Base-by-base conservation (phyloP, 2,888 invertebrate genomes). In the Erebia epiphron region DNA sequence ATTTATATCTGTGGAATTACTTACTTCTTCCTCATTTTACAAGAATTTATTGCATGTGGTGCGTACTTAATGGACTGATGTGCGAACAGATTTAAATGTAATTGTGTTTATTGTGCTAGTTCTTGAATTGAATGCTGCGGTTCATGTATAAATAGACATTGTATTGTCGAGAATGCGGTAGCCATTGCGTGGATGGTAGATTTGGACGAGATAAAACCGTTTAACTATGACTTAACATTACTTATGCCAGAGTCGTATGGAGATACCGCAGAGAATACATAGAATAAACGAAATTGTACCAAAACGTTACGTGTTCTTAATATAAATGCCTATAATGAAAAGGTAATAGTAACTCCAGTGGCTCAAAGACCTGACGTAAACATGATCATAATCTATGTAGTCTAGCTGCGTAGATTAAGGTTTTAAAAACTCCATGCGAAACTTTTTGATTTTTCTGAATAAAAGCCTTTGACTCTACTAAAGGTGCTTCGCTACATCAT, bases 21-120 rank as follows among this genome's bases (percentile, higher is more conserved):
- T 35, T 7, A 26, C 35, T 35, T 7, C 35, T 35, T 35, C 1
- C 5, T 35, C 35, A 35, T 5, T 7, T 7, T 7, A 5, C 35
- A 35, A 35, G 35, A 35, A 35, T 35, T n/a, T 5, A n/a, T n/a
- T 14, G 50, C 14, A 7, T n/a, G 14, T 5, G 14, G 50, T 16
- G 54, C 16, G 8, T 7, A 54, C 9, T 7, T 18, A 3, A 10
- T 54, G 16, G 4, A 10, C 41, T 11, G 9, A 62, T 62, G 49
- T 62, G 49, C 46, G 46, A 21, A 8, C 4, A 62, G 62, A 14
- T 62, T 62, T 49, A 46, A n/a, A 70, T 72, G 63, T 70, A 72
- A 74, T 74, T 74, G 68, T 72, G 57, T 74, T 73, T 69, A 73
- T 71, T 70, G 68, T 70, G 62, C 71, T 70, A 62, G 65, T 67